Percentiles rank a stretch among this genome's conserved stretches.
Evolutionary conservation across 2,888 invertebrate genomes (phyloP).

Genomic region (Stenodema calcarata): DNA sequence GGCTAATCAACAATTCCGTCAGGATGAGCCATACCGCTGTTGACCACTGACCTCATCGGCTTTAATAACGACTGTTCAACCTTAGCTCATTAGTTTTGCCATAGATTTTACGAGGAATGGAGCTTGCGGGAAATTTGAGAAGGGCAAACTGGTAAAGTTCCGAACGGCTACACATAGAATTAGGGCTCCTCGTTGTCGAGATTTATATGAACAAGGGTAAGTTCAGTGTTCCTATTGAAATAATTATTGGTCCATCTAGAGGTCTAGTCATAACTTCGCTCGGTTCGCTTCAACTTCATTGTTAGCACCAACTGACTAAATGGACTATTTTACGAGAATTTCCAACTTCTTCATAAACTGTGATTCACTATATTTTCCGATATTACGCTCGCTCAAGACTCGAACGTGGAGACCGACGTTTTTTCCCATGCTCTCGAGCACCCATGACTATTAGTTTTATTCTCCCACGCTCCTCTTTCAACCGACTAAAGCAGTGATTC

Average conservation of each 20-base stretch:
- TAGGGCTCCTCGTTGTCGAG: too few species aligned
- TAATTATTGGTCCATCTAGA: too few species aligned
- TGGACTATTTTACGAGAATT: too few species aligned
- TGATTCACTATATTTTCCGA: too few species aligned
- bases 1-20: constrained; percentile 25
- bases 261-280: too few species aligned
- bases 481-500: not conserved
- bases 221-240: too few species aligned
- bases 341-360: too few species aligned
- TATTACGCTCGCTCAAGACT: not conserved
- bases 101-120: not conserved
- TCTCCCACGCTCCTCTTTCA: not conserved
- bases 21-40: not conserved
- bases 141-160: not conserved
- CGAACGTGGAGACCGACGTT: not conserved
- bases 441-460: not conserved
- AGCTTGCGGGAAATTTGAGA: not conserved
- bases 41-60: not conserved
- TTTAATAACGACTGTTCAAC: not conserved
- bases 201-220: too few species aligned
- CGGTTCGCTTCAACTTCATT: too few species aligned
- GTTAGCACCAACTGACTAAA: too few species aligned
- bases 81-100: not conserved
- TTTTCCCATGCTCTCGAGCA: not conserved
- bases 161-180: too few species aligned